Percentiles rank a stretch among this genome's conserved stretches.
Conservation (phyloP, 2,888 invertebrate genomes). For the Dolomedes plantarius region DNA sequence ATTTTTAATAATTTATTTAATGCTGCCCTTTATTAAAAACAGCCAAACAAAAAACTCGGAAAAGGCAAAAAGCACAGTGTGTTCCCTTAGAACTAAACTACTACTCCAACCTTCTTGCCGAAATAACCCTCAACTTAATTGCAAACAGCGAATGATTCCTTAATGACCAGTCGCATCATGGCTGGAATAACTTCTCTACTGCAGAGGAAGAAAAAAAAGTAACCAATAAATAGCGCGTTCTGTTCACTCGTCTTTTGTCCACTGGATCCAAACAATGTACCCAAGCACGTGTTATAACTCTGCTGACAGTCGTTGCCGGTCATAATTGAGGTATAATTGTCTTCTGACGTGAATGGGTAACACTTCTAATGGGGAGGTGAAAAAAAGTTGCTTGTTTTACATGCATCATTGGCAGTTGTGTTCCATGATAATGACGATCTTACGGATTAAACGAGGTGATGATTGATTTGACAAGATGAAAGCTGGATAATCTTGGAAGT, state of each 20-base stretch:
- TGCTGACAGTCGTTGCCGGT: slow-evolving; percentile 48
- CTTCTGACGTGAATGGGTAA: slow-evolving; percentile 21
- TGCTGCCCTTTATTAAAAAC: no score
- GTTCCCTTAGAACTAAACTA: no score
- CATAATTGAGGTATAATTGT: slow-evolving; percentile 58
- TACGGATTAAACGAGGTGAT: slow-evolving; percentile 14
- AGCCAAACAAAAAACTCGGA: no score
- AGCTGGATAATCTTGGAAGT: background rate
- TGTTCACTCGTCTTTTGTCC: slow-evolving; percentile 27
- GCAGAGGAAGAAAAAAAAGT: slow-evolving; percentile 25
- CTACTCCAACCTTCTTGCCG: slow-evolving; percentile 3
- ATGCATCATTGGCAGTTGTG: slow-evolving; percentile 20
- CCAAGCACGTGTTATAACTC: background rate
- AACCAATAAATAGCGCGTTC: background rate
- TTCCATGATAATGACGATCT: background rate
- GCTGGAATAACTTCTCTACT: no score
- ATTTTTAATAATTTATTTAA: no score
- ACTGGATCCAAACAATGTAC: slow-evolving; percentile 22
- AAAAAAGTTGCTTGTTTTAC: slow-evolving; percentile 31
- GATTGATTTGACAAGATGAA: slow-evolving; percentile 26
- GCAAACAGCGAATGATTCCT: slow-evolving; percentile 17
- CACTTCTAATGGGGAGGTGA: slow-evolving; percentile 9
- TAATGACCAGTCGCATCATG: slow-evolving; percentile 27
- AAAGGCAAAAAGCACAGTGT: no score
- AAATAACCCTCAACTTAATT: slow-evolving; percentile 31